Evolutionary conservation across 2,888 invertebrate genomes (phyloP), one percentile per base, ranked within the genome.

Genomic region (Stenotaenia linearis): DNA sequence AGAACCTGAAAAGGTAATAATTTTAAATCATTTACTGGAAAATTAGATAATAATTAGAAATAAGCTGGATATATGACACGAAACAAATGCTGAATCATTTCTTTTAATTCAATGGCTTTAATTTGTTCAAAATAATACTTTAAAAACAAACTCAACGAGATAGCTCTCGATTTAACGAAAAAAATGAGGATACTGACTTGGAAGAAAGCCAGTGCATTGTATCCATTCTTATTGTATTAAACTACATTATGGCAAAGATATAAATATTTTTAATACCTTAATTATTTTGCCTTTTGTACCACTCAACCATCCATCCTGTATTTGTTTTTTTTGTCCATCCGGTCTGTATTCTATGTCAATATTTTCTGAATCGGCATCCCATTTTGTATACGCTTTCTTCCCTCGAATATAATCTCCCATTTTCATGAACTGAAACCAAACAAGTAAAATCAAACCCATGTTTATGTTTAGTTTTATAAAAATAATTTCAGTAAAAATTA

Each of bases 361-460:
- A 75, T 82, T 82, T 32, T 82, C 82, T 3, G 82, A 75, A 28
- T 80, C 80, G n/a, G 81, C 81, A 78, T 82, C 82, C 82, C 82
- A 82, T 80, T 82, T 82, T 9, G 82, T 81, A 45, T 82, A 82
- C 18, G 82, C 80, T 79, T 81, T 81, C 69, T 82, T 82, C 5
- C 82, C 82, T 74, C 82, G 76, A 37, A 82, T 82, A 69, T 81
- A 82, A 37, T 82, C 82, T 37, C 80, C 80, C 82, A 82, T 82
- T 28, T 78, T 56, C 45, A 7, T 4, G 5, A 32, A 32, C n/a
- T 6, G 9, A 32, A 9, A 32, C 5, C 9, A 32, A 32, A 32
- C 32, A n/a, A n/a, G n/a, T n/a, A n/a, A n/a, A n/a, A n/a, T n/a
- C n/a, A n/a, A n/a, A n/a, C n/a, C n/a, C n/a, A n/a, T n/a, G n/a